phyloP scores from a whole-genome alignment of 1,140 invertebrate species.

The Drosophila nannoptera region DNA sequence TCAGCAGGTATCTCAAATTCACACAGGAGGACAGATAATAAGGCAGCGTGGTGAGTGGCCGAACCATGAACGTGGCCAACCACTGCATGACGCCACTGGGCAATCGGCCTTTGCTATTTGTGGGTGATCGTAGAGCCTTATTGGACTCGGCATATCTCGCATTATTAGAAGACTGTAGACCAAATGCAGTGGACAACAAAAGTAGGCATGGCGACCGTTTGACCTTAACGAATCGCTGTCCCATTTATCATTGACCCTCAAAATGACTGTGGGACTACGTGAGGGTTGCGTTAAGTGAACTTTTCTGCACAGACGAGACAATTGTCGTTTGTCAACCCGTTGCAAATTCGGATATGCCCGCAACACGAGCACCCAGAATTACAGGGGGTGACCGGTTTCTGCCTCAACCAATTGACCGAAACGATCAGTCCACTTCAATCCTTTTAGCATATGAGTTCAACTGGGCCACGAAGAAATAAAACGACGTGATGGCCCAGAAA shows the following conservation, averaged over 20 bases:
- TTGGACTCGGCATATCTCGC: slow-evolving; percentile 7
- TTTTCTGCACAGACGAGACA: slow-evolving; percentile 19
- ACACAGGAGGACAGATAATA: slow-evolving; percentile 21
- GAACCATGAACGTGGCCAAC: slow-evolving; percentile 28
- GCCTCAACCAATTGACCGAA: neutral
- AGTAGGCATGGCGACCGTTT: slow-evolving; percentile 5
- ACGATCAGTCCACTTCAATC: neutral
- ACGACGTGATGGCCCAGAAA: slow-evolving; percentile 26
- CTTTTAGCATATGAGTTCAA: slow-evolving; percentile 21
- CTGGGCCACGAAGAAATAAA: slow-evolving; percentile 30
- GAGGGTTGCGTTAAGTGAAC: slow-evolving; percentile 8
- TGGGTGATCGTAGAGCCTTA: slow-evolving; percentile 20
- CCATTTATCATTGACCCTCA: slow-evolving; percentile 27
- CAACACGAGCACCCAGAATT: slow-evolving; percentile 41
- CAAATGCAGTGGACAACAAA: slow-evolving; percentile 26
- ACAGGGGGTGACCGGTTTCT: slow-evolving; percentile 7
- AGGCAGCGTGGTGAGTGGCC: slow-evolving; percentile 19
- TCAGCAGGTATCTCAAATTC: slow-evolving; percentile 2
- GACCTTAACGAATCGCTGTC: neutral
- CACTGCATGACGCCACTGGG: neutral
- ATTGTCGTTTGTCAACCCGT: slow-evolving; percentile 1
- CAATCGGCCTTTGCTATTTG: slow-evolving; percentile 31
- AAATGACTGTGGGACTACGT: slow-evolving; percentile 9
- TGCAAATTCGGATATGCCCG: slow-evolving; percentile 27
- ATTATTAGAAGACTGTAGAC: slow-evolving; percentile 34